Evolutionary conservation across 2,888 invertebrate species (phyloP).

Genomic region (Ophraella communa): DNA sequence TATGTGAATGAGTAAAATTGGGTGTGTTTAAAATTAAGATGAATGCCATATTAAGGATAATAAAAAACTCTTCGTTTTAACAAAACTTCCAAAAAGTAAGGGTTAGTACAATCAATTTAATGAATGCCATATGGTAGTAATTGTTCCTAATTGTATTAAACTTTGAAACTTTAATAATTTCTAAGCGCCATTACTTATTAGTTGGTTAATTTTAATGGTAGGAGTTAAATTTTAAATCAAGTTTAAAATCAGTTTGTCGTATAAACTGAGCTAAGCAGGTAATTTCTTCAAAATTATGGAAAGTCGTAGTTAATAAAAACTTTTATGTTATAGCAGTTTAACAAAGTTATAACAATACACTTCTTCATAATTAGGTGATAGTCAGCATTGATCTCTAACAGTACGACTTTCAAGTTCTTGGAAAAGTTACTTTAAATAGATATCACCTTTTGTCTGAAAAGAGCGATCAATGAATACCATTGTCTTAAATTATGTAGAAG

Average conservation of each 20-base stretch:
- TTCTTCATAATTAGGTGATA: not conserved
- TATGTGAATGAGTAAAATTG: too few relatives aligned
- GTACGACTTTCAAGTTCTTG: not conserved
- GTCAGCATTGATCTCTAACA: not conserved
- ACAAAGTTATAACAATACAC: not conserved
- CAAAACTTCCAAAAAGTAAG: too few relatives aligned
- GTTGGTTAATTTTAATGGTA: not conserved
- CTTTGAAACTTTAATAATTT: not conserved
- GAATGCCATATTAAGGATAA: too few relatives aligned
- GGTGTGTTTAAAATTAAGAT: too few relatives aligned
- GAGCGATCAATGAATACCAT: too few relatives aligned
- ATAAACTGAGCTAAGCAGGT: not conserved
- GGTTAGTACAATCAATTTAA: not conserved
- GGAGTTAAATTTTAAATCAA: not conserved
- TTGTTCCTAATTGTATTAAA: not conserved
- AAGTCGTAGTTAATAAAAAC: not conserved
- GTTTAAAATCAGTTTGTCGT: not conserved
- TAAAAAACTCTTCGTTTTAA: too few relatives aligned
- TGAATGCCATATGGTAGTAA: not conserved
- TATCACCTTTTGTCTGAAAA: too few relatives aligned
- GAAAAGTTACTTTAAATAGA: not conserved
- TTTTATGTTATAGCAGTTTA: not conserved
- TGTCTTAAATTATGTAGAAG: too few relatives aligned
- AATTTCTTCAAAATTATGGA: slow-evolving; percentile 1
- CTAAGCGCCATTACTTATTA: not conserved